These are phyloP conservation scores for Lepidostoma basale DNA, from an alignment of 1,140 invertebrate species.

Conservation along the genomic window DNA sequence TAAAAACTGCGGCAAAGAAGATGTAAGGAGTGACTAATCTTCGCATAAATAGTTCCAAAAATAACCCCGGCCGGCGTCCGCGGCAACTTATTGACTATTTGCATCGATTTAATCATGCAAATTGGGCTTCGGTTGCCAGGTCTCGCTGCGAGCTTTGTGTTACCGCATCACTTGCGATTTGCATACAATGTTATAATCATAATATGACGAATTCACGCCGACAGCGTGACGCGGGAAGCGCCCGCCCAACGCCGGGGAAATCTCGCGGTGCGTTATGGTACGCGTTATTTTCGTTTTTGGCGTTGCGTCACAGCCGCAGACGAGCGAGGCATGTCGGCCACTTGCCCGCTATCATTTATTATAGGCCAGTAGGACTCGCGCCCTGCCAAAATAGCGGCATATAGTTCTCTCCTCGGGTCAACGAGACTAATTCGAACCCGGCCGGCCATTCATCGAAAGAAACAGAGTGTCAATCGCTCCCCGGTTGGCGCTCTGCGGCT, in stretches of 20 bases:
- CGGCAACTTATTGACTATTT: not conserved
- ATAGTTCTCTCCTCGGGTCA: not conserved
- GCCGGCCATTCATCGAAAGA: not conserved
- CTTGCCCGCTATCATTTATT: slow-evolving; percentile 12
- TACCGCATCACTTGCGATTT: slow-evolving; percentile 13
- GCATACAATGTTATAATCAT: slow-evolving; percentile 18
- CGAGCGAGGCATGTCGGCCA: slow-evolving; percentile 3
- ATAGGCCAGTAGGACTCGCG: slow-evolving; percentile 23
- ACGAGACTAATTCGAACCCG: no score
- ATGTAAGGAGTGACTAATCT: not conserved
- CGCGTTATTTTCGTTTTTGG: slow-evolving; percentile 20
- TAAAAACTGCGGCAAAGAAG: no score
- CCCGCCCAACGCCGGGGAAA: slow-evolving; percentile 2
- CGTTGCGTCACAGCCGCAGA: slow-evolving; percentile 10
- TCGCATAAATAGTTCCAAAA: not conserved
- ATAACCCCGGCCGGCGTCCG: slow-evolving; percentile 2
- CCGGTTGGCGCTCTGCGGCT: no score
- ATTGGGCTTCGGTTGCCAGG: not conserved
- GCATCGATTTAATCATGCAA: slow-evolving; percentile 14
- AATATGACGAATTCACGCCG: slow-evolving; percentile 14
- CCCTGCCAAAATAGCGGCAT: slow-evolving; percentile 20
- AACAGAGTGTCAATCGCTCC: not conserved
- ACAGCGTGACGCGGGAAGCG: slow-evolving; percentile 6
- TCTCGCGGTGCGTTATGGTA: not conserved
- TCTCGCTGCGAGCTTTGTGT: not conserved